These are phyloP conservation scores for Raillietiella orientalis DNA, from an alignment of 2,888 invertebrate genomes.

Conservation along the genomic window DNA sequence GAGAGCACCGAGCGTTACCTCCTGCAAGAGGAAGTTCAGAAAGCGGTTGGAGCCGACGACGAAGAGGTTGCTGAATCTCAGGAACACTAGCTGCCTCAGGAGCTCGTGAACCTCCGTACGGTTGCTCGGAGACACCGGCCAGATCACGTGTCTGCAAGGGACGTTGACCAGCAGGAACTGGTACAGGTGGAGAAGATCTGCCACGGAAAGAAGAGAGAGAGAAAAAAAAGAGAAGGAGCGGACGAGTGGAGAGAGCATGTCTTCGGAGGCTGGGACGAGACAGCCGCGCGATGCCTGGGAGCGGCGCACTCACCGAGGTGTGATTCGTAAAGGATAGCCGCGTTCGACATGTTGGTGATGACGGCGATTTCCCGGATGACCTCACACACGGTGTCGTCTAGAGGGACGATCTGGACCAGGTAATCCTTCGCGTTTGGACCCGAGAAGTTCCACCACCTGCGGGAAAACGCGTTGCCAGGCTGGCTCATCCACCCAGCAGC, in stretches of 20 bases:
- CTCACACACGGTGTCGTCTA: conserved; percentile 51
- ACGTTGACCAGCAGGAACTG: conserved; percentile 63
- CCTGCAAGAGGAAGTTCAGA: no score
- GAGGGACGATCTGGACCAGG: conserved; percentile 49
- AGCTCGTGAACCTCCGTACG: conserved; percentile 13
- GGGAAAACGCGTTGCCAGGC: conserved; percentile 8
- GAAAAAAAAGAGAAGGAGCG: no score
- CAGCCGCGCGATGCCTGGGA: no score
- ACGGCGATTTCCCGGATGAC: conserved; percentile 44
- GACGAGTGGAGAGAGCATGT: no score
- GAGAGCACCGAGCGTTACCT: no score
- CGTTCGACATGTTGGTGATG: conserved; percentile 57
- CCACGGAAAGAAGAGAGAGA: no score
- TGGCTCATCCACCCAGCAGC: no score
- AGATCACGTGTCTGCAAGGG: conserved; percentile 56
- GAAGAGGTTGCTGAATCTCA: conserved; percentile 71
- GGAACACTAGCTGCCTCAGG: conserved; percentile 34
- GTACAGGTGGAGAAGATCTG: conserved; percentile 73
- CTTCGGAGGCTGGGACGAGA: no score
- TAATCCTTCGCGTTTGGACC: conserved; percentile 34
- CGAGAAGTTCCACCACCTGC: conserved; percentile 43
- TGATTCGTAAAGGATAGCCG: conserved; percentile 55
- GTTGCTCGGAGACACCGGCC: no score
- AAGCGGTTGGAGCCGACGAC: no score
- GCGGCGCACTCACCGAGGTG: conserved; percentile 81